Evolutionary conservation across 2,113 vertebrate genomes (phyloP).

Genomic region (Procavia capensis): DNA sequence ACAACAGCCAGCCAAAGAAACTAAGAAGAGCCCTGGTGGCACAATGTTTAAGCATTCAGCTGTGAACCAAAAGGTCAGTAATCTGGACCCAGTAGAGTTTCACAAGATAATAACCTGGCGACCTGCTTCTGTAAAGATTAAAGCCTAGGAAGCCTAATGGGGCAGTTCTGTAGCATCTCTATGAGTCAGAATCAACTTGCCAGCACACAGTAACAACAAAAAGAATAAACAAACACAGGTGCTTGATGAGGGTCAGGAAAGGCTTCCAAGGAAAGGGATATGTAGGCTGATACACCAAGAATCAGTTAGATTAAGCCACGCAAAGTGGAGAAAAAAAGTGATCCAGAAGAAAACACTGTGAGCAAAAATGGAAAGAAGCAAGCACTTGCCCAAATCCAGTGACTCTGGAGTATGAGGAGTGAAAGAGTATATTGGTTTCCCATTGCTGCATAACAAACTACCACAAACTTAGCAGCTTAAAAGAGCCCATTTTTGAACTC

Average conservation of each 20-base stretch:
- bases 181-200: background rate
- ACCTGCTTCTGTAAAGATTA: background rate
- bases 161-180: background rate
- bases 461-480: background rate
- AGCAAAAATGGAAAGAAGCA: background rate
- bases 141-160: background rate
- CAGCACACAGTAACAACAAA: background rate
- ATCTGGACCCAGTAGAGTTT: background rate
- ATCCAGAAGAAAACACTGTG: background rate
- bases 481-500: background rate
- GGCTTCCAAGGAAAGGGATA: background rate
- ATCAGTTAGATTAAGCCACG: background rate
- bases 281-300: background rate
- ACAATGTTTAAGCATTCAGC: background rate
- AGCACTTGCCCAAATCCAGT: background rate
- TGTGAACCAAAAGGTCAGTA: background rate
- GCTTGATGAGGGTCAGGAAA: background rate
- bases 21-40: background rate
- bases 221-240: background rate
- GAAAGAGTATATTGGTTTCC: background rate
- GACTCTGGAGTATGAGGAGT: accelerated
- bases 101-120: background rate
- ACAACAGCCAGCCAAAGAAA: background rate
- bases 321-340: background rate
- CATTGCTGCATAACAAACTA: background rate